phyloP scores from a whole-genome alignment of 2,888 invertebrate genomes.

The Euzophera pinguis region DNA sequence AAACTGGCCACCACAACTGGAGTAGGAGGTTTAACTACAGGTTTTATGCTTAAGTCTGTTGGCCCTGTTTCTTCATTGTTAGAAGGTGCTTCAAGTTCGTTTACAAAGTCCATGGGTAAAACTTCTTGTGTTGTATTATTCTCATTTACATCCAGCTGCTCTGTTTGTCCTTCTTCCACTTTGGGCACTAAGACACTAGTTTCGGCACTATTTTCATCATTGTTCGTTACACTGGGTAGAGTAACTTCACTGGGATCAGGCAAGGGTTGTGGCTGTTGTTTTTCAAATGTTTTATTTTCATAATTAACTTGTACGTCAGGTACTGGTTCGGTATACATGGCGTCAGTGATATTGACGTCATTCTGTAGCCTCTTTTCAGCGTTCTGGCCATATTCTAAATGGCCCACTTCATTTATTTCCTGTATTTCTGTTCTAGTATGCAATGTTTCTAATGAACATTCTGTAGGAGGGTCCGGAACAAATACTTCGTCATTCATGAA shows the following conservation, averaged over 20 bases:
- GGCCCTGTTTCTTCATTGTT: conserved; percentile 68
- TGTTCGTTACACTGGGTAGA: conserved; percentile 32
- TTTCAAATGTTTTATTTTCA: conserved; percentile 39
- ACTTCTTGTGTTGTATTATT: conserved; percentile 25
- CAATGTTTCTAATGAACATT: conserved; percentile 48
- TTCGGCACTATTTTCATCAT: conserved; percentile 18
- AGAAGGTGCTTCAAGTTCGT: conserved; percentile 33
- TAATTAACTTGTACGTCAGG: conserved; percentile 51
- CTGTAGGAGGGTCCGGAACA: conserved; percentile 37
- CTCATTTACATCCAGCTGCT: conserved; percentile 24
- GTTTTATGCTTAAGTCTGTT: conserved; percentile 78
- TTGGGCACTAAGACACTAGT: conserved; percentile 13
- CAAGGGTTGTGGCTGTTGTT: conserved; percentile 34
- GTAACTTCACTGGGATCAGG: conserved; percentile 47
- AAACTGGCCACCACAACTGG: conserved; percentile 32
- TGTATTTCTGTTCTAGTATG: conserved; percentile 38
- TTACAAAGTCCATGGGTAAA: conserved; percentile 23
- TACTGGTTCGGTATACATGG: conserved; percentile 53
- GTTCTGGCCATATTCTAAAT: conserved; percentile 46
- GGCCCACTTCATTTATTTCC: conserved; percentile 39
- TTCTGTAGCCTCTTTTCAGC: conserved; percentile 55
- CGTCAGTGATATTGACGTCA: conserved; percentile 36
- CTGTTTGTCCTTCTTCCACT: conserved; percentile 22
- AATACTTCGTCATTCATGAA: conserved; percentile 59
- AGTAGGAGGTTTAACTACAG: conserved; percentile 46